Evolutionary conservation across 2,888 invertebrate species (phyloP), one percentile per base, ranked within the genome.

Genomic region (Zonitis immaculata): DNA sequence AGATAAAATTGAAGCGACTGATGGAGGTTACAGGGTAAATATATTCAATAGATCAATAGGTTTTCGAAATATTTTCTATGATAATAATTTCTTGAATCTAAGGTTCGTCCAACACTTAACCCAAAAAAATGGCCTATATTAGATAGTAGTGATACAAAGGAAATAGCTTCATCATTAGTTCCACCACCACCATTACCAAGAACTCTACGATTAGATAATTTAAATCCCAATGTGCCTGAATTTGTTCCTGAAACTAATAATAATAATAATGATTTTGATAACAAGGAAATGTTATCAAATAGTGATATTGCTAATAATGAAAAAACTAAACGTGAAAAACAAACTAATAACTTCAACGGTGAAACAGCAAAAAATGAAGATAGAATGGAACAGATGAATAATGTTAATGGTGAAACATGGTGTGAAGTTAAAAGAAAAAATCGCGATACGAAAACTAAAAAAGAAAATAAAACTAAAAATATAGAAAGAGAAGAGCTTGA

Each of bases 51-150:
- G 2, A 18, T 30, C n/a, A n/a, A n/a, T 26, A 9, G n/a, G 7
- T 2, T 11, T 47, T 35, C 2, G 14, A 16, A n/a, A 46, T 45
- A 42, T 28, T 50, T 47, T 28, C 35, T 30, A 4, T 22, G 22
- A 22, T 22, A 22, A 22, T 45, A 32, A 53, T 42, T 35, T 26
- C 18, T 26, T 44, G 26, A 18, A 47, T 71, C 70, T 20, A 73
- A 89, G 88, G 89, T 92, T 47, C 84, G 96, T 68, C 90, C 94
- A 47, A 87, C 85, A 61, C 81, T 84, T 61, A 86, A 92, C 67
- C 93, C 97, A 1, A 80, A 82, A 9, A 86, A 85, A 72, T 98
- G 98, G 98, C 96, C 96, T 25, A 86, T 93, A 42, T 77, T 82
- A 11, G 88, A 89, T 71, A 77, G 81, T 44, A 66, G 58, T 26